phyloP scores from a whole-genome alignment of 1,140 invertebrate species.

The Drosophila bocki region DNA sequence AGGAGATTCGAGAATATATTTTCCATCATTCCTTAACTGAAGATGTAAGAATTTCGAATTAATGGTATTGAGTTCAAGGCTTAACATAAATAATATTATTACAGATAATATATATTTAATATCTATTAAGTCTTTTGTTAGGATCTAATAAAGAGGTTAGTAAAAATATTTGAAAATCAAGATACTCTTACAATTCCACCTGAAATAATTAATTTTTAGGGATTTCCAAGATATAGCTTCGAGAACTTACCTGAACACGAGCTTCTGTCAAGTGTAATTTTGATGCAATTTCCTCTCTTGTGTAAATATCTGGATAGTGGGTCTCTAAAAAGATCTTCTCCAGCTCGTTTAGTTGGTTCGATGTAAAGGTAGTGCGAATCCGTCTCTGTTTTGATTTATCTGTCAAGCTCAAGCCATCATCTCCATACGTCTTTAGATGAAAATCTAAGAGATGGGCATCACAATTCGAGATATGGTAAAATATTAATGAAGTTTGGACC shows the following conservation, averaged over 20 bases:
- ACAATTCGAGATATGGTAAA: background rate
- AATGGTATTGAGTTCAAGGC: background rate
- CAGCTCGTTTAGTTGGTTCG: slow-evolving; percentile 97
- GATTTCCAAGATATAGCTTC: background rate
- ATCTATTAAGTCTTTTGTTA: no score
- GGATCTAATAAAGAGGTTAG: no score
- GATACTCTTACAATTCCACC: background rate
- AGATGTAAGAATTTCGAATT: background rate
- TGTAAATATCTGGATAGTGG: slow-evolving; percentile 99
- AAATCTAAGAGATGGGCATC: slow-evolving; percentile 42
- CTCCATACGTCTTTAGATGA: slow-evolving; percentile 76
- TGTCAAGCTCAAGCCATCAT: slow-evolving; percentile 91
- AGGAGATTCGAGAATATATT: background rate
- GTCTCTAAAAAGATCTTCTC: slow-evolving; percentile 98
- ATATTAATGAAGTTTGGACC: background rate
- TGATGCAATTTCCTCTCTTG: slow-evolving; percentile 99
- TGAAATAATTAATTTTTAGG: background rate
- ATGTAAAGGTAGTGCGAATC: slow-evolving; percentile 98
- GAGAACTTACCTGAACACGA: slow-evolving; percentile 95
- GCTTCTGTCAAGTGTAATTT: slow-evolving; percentile 99
- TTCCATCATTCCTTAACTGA: background rate
- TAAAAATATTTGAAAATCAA: no score
- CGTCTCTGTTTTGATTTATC: slow-evolving; percentile 96
- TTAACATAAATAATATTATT: background rate
- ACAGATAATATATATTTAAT: no score